Percentiles rank a stretch among this genome's conserved stretches.
phyloP scores from a whole-genome alignment of 2,113 vertebrate genomes.

The Oxyura jamaicensis region DNA sequence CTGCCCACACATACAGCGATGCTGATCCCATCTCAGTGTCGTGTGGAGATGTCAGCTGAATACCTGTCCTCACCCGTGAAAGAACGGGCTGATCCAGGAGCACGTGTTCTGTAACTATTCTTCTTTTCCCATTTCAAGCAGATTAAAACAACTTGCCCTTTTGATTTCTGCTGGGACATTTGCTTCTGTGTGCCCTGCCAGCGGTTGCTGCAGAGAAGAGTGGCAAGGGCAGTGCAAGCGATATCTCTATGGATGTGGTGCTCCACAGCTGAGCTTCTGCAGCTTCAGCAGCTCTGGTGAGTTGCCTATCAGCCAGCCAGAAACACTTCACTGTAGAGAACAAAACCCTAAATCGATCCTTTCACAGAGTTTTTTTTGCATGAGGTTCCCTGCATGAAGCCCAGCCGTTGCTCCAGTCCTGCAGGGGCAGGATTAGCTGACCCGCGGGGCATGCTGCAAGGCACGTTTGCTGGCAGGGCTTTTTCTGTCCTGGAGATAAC shows the following conservation, averaged over 20 bases:
- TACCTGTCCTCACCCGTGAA: not conserved
- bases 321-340: not conserved
- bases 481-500: not conserved
- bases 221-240: not conserved
- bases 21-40: rapidly evolving
- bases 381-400: not conserved
- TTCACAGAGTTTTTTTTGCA: not conserved
- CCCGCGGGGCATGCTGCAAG: not conserved
- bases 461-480: not conserved
- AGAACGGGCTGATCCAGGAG: not conserved
- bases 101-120: not conserved
- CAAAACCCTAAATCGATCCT: not conserved
- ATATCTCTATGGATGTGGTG: not conserved
- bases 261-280: not conserved
- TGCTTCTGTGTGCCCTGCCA: not conserved
- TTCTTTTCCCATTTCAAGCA: not conserved
- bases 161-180: not conserved
- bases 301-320: not conserved
- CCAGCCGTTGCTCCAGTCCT: not conserved
- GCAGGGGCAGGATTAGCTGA: not conserved
- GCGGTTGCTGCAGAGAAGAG: not conserved
- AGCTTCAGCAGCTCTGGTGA: not conserved
- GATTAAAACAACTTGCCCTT: not conserved
- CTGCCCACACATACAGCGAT: rapidly evolving
- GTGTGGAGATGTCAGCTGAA: not conserved